Base-by-base conservation (phyloP, 2,113 vertebrate genomes). In the Dasyprocta punctata region DNA sequence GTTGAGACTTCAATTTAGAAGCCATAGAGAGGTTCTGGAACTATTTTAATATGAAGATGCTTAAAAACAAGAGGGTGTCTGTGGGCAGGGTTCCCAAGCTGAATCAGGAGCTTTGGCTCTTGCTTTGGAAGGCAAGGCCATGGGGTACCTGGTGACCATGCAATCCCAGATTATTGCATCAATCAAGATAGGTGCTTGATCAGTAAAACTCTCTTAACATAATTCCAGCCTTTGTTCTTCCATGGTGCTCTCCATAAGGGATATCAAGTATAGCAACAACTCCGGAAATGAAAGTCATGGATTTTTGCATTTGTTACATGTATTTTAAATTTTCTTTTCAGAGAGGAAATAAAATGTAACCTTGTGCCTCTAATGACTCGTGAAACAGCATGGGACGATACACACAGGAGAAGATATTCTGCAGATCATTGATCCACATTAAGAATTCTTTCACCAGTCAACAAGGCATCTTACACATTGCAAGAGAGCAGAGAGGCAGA, bases 401-500 rank as follows among this genome's bases (percentile, higher is more conserved):
- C 86, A 52, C 84, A 33, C 89, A 47, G 75, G 77, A 94, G 86
- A 56, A 69, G 20, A 38, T 38, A 36, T 28, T 75, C 90, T 90
- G 89, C 93, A 77, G 94, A 85, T 63, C 86, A 88, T n/a, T 36
- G 91, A 95, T 94, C 86, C 52, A 47, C 22, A 4, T 94, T 90
- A 92, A 75, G 82, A 78, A 65, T 65, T 58, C 82, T 54, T 60
- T 78, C 52, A n/a, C 69, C 77, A 52, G 28, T 90, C 86, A 36
- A 81, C 52, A 82, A 36, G 88, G 93, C 56, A 24, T 69, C 90
- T 90, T 82, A 58, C 6, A 14, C 24, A 1, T 17, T 22, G 4
- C 11, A 17, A n/a, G 8, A 38, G 36, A 92, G 38, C 84, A 83
- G 47, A 58, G 49, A 26, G 38, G 20, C 24, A 65, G 7, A 30